phyloP scores from a whole-genome alignment of 2,797 vertebrate genomes.

The Apodemus agrarius region DNA sequence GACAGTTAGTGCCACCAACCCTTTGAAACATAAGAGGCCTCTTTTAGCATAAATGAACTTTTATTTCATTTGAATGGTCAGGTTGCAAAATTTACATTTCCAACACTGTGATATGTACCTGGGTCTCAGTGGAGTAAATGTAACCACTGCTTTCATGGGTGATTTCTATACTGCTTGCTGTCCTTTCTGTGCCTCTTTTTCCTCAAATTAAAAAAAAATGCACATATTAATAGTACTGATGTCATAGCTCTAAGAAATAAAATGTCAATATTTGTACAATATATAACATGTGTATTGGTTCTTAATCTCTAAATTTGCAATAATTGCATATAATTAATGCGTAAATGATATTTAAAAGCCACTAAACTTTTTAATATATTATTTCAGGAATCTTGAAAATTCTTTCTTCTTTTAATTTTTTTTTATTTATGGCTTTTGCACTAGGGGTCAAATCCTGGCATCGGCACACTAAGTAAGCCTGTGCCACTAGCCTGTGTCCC shows the following conservation, averaged over 20 bases:
- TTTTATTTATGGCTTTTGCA: not conserved
- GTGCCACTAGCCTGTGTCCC: not conserved
- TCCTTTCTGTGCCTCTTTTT: not conserved
- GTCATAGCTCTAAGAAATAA: not conserved
- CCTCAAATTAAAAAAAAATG: not conserved
- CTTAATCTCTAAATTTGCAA: not conserved
- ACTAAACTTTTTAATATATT: not conserved
- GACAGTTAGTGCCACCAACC: not conserved
- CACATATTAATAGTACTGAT: not conserved
- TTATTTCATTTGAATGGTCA: not conserved
- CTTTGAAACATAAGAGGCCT: not conserved
- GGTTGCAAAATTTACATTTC: constrained; percentile 2
- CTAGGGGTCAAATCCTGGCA: not conserved
- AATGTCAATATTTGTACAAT: not conserved
- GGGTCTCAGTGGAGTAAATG: not conserved
- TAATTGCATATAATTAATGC: not conserved
- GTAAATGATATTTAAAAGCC: not conserved
- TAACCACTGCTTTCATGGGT: not conserved
- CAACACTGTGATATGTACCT: not conserved
- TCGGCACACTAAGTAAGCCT: not conserved
- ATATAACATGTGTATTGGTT: not conserved
- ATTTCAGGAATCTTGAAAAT: not conserved
- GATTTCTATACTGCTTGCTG: not conserved
- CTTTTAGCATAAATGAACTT: not conserved
- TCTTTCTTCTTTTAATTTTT: not conserved